phyloP scores from a whole-genome alignment of 2,113 vertebrate species.

The Galeopterus variegatus region DNA sequence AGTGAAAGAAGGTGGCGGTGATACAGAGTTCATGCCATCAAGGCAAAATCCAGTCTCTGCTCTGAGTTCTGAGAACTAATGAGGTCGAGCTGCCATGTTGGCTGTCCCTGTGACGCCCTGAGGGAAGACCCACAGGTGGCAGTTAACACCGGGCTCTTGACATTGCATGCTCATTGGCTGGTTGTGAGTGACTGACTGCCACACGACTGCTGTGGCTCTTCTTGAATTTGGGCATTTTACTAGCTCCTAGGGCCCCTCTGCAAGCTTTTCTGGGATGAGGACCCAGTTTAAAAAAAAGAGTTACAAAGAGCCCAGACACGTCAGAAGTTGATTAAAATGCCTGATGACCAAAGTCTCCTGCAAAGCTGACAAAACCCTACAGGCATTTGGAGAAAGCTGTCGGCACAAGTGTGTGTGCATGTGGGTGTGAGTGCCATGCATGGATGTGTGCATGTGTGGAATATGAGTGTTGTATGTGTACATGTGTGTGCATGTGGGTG shows the following conservation, averaged over 20 bases:
- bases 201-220: too few species aligned
- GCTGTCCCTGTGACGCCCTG: background rate
- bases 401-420: too few species aligned
- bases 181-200: background rate
- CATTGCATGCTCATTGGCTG: background rate
- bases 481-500: too few species aligned
- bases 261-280: background rate
- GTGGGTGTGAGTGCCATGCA: background rate
- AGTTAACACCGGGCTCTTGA: background rate
- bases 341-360: background rate
- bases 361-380: fast-evolving
- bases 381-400: background rate
- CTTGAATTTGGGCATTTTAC: too few species aligned
- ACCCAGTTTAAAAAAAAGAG: too few species aligned
- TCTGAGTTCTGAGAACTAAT: background rate
- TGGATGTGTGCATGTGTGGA: too few species aligned
- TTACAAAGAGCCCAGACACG: background rate
- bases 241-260: too few species aligned
- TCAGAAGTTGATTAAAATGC: fast-evolving
- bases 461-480: background rate
- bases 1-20: background rate
- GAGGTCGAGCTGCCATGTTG: background rate
- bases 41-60: background rate
- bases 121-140: background rate
- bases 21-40: background rate